phyloP scores from a whole-genome alignment of 2,797 vertebrate genomes.

The Lutjanus argentimaculatus region DNA sequence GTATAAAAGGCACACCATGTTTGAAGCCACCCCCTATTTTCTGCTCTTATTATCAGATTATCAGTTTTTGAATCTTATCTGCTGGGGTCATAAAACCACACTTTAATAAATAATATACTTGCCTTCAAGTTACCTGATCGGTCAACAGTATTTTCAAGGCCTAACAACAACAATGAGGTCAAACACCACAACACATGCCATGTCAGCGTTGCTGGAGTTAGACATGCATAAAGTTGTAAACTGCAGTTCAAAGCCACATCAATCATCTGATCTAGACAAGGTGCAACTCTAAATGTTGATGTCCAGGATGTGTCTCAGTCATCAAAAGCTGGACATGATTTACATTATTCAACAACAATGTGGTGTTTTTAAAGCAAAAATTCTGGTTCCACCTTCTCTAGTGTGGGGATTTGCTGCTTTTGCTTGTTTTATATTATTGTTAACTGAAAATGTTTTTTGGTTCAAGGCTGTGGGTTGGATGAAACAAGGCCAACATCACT shows the following conservation, averaged over 20 bases:
- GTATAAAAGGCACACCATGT: neutral
- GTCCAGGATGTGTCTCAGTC: neutral
- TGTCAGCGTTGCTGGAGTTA: neutral
- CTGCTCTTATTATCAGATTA: neutral
- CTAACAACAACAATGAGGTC: neutral
- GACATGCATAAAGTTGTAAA: neutral
- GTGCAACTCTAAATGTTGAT: slow-evolving; percentile 4
- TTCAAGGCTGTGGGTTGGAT: neutral
- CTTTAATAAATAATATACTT: neutral
- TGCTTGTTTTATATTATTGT: neutral
- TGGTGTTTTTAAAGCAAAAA: neutral
- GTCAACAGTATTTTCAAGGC: neutral
- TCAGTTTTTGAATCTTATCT: neutral
- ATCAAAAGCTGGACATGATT: neutral
- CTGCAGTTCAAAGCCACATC: neutral
- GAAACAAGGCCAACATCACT: neutral
- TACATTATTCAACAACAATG: neutral
- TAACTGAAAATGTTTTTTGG: neutral
- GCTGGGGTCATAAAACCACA: neutral
- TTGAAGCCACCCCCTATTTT: neutral
- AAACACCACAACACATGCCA: neutral
- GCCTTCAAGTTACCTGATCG: neutral
- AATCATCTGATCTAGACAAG: neutral
- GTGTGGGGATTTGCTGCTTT: neutral
- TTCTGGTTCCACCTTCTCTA: neutral